Base-by-base conservation (phyloP, 2,113 vertebrate genomes). In the Erpornis zantholeuca region DNA sequence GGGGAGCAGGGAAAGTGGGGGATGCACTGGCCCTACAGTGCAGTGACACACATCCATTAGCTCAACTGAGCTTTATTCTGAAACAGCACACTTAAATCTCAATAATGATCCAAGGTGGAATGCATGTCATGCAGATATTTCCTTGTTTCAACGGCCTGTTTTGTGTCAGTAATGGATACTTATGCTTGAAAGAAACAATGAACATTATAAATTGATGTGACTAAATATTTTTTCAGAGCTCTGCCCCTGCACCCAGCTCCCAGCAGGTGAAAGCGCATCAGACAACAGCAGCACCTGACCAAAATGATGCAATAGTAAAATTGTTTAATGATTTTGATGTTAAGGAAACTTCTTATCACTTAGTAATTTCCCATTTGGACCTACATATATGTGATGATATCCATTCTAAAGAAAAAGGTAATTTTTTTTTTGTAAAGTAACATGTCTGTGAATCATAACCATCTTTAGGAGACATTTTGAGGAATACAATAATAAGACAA, bases 311-410 rank as follows among this genome's bases (percentile, higher is more conserved):
- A 47, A 99, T 99, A 98, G 98, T 99, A 72, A 99, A 98, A 90
- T 96, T 99, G 25, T 99, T 99, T 94, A 98, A 76, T 94, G 98
- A 98, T 84, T 98, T 98, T 84, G 99, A 99, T 93, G 99, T 99
- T 47, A 99, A 99, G 14, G 99, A 99, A 97, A 99, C 99, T 12
- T 99, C 99, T 16, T 98, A 99, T 97, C 99, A 99, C 95, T 98
- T 99, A 92, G 98, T 99, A 91, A 99, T 99, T 97, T 99, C 98
- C 72, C 99, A 99, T 96, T 98, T 99, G 50, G 99, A 99, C 97
- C 97, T 99, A 90, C 99, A 99, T 97, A 99, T 99, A 96, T 99
- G 99, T 84, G 99, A 99, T 86, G 99, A 99, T 97, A 99, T 99
- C 97, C 99, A 99, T 73, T 97, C 98, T 66, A 98, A 98, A 97